A percentile compares a stretch with the other conserved stretches of the same genome.
Evolutionary conservation across 2,797 vertebrate genomes (phyloP).

Genomic region (Muscicapa comitata): DNA sequence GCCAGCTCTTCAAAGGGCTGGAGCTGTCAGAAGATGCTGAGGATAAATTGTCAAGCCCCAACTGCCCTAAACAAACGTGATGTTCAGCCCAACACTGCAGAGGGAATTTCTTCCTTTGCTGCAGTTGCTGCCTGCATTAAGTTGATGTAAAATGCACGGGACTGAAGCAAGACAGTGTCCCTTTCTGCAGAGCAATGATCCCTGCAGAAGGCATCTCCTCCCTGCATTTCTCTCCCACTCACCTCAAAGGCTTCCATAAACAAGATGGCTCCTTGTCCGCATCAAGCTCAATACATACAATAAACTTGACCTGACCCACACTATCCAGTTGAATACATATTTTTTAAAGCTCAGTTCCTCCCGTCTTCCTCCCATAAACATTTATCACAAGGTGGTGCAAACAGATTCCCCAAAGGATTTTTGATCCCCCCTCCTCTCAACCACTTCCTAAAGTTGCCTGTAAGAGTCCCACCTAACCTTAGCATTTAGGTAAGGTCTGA

Average conservation of each 20-base stretch:
- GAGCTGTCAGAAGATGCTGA: conserved; percentile 15
- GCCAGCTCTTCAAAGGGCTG: background rate
- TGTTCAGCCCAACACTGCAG: background rate
- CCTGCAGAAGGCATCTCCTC: background rate
- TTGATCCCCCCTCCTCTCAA: background rate
- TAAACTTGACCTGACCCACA: conserved; percentile 6
- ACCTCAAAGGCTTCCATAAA: background rate
- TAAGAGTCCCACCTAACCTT: background rate
- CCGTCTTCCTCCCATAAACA: background rate
- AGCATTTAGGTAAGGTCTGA: background rate
- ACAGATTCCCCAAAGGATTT: background rate
- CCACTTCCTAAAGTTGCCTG: background rate
- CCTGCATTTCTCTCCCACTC: background rate
- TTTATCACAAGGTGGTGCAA: background rate
- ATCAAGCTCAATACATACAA: background rate
- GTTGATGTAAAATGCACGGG: background rate
- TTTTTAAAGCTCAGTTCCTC: background rate
- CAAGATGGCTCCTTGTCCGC: background rate
- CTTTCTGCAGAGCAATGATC: background rate
- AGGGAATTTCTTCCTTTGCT: background rate
- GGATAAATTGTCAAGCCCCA: background rate
- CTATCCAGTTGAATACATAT: background rate
- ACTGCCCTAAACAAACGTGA: background rate
- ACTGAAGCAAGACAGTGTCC: background rate
- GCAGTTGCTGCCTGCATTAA: background rate